These are phyloP conservation scores for Xestia xanthographa DNA, from an alignment of 2,888 invertebrate genomes.

Conservation along the genomic window DNA sequence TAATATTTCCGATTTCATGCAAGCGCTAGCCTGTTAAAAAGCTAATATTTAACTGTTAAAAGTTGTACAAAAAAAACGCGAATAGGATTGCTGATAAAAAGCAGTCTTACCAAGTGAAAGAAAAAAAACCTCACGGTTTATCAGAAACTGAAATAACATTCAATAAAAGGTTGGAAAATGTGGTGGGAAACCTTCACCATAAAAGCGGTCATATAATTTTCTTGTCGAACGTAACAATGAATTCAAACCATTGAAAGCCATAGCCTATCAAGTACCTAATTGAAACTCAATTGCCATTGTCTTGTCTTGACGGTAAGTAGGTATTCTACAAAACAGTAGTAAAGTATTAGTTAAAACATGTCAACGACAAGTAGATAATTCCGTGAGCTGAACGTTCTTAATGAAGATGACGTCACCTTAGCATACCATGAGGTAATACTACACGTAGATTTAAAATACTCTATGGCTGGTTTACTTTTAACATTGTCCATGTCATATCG, in stretches of 20 bases:
- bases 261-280: background rate
- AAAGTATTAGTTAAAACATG: background rate
- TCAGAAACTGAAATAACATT: background rate
- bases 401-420: conserved; percentile 24
- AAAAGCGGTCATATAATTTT: background rate
- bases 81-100: background rate
- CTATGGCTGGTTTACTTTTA: background rate
- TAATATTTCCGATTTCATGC: background rate
- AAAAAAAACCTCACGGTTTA: background rate
- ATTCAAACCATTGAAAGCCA: background rate
- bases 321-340: background rate
- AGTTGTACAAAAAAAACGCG: background rate
- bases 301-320: background rate
- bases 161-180: background rate
- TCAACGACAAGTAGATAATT: background rate
- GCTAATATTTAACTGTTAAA: background rate
- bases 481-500: background rate
- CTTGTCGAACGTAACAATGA: background rate
- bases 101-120: background rate
- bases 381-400: background rate
- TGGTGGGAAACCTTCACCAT: background rate
- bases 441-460: background rate
- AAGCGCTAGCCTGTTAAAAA: background rate
- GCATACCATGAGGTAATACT: background rate
- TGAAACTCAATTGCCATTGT: conserved; percentile 9